A percentile compares a stretch with the other conserved stretches of the same genome.
Evolutionary conservation across 1,140 invertebrate genomes (phyloP).

Genomic region (Mizuhopecten yessoensis): DNA sequence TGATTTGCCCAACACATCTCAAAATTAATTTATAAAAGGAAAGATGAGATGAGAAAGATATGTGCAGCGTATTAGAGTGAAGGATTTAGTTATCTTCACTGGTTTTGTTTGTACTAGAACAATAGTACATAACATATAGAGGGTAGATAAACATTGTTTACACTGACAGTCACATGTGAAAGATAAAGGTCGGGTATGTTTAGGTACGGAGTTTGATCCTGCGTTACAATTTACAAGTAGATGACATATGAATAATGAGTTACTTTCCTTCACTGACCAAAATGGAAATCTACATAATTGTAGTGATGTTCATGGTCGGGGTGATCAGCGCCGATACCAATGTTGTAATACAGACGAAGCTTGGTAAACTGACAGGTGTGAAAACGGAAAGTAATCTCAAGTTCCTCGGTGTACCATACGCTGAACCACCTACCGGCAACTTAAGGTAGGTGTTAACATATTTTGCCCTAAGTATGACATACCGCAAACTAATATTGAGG

Average conservation of each 20-base stretch:
- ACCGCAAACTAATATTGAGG: too few relatives aligned
- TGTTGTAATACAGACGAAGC: slow-evolving; percentile 53
- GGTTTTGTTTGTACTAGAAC: too few relatives aligned
- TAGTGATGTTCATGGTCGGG: neutral
- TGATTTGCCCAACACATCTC: too few relatives aligned
- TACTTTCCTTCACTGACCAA: neutral
- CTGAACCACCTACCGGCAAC: slow-evolving; percentile 57
- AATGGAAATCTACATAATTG: neutral
- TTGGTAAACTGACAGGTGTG: slow-evolving; percentile 54
- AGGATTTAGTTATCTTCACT: too few relatives aligned
- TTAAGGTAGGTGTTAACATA: slow-evolving; percentile 60
- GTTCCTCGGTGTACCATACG: slow-evolving; percentile 63
- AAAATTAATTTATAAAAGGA: too few relatives aligned
- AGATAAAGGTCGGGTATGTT: neutral
- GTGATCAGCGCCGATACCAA: neutral
- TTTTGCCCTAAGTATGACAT: neutral
- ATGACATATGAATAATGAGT: too few relatives aligned
- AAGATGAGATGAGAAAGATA: too few relatives aligned
- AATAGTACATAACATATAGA: too few relatives aligned
- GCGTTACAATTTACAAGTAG: too few relatives aligned
- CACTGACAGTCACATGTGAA: neutral
- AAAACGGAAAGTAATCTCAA: neutral
- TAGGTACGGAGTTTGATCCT: neutral
- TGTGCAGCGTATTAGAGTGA: too few relatives aligned
- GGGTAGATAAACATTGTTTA: too few relatives aligned